These are phyloP conservation scores for Empis stercorea DNA, from an alignment of 2,888 invertebrate genomes.

Conservation along the genomic window DNA sequence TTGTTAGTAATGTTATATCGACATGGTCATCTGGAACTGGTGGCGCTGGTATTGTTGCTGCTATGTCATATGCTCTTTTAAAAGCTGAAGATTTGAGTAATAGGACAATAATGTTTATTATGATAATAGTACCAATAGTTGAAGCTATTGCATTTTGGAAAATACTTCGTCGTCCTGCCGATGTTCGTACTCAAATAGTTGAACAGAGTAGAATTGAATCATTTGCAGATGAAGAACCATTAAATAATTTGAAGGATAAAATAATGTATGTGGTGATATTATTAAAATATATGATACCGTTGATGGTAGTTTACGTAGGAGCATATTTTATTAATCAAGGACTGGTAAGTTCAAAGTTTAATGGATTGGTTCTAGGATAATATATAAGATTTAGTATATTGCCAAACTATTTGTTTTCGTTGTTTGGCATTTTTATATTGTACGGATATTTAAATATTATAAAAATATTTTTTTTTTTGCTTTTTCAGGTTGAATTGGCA, in stretches of 20 bases:
- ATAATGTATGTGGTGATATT: constrained; percentile 42
- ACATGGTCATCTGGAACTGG: constrained; percentile 81
- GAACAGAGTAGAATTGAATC: constrained; percentile 11
- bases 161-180: constrained; percentile 31
- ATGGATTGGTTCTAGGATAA: too few species aligned
- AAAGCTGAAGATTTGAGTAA: constrained; percentile 44
- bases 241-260: constrained; percentile 39
- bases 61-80: constrained; percentile 61
- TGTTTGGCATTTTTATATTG: too few species aligned
- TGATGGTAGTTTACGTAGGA: constrained; percentile 63
- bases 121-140: constrained; percentile 55
- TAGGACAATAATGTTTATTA: constrained; percentile 49
- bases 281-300: constrained; percentile 61
- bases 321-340: constrained; percentile 85
- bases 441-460: too few species aligned
- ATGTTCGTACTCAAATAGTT: constrained; percentile 17
- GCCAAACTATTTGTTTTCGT: too few species aligned
- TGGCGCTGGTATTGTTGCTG: constrained; percentile 65
- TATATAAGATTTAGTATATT: too few species aligned
- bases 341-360: constrained; percentile 54
- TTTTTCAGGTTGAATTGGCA: constrained; percentile 57
- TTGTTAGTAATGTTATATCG: constrained; percentile 63
- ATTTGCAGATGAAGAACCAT: constrained; percentile 20
- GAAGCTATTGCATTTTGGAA: constrained; percentile 46
- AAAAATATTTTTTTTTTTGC: too few species aligned